These are phyloP conservation scores for Myioborus miniatus DNA, from an alignment of 2,797 vertebrate genomes.

Conservation along the genomic window DNA sequence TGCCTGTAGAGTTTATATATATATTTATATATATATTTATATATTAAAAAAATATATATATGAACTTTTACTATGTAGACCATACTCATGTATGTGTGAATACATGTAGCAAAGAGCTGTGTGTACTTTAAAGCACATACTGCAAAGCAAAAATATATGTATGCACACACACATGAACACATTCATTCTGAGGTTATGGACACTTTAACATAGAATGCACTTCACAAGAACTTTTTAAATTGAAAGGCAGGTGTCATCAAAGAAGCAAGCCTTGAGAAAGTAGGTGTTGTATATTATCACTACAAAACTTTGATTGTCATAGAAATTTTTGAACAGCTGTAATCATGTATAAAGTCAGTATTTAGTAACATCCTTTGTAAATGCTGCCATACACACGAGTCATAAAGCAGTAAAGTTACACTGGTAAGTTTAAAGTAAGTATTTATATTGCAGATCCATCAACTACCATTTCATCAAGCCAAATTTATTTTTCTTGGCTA, in stretches of 20 bases:
- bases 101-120: conserved; percentile 72
- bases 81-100: conserved; percentile 75
- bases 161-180: conserved; percentile 70
- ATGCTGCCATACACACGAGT: conserved; percentile 55
- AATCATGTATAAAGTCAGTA: conserved; percentile 57
- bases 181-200: conserved; percentile 72
- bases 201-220: conserved; percentile 70
- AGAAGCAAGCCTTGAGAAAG: conserved; percentile 76
- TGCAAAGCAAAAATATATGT: conserved; percentile 51
- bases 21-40: conserved; percentile 73
- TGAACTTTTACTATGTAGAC: conserved; percentile 77
- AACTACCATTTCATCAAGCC: not conserved
- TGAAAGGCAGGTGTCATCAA: conserved; percentile 68
- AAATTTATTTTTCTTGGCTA: conserved; percentile 15
- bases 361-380: conserved; percentile 53
- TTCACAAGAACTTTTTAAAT: conserved; percentile 70
- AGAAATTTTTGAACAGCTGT: conserved; percentile 57
- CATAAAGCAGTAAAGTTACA: conserved; percentile 33
- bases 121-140: conserved; percentile 65
- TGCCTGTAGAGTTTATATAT: conserved; percentile 84
- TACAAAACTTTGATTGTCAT: conserved; percentile 56
- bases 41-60: conserved; percentile 70
- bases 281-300: conserved; percentile 66
- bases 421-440: conserved; percentile 33
- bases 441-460: conserved; percentile 23